phyloP scores from a whole-genome alignment of 2,113 vertebrate genomes.

The Lophura nycthemera region DNA sequence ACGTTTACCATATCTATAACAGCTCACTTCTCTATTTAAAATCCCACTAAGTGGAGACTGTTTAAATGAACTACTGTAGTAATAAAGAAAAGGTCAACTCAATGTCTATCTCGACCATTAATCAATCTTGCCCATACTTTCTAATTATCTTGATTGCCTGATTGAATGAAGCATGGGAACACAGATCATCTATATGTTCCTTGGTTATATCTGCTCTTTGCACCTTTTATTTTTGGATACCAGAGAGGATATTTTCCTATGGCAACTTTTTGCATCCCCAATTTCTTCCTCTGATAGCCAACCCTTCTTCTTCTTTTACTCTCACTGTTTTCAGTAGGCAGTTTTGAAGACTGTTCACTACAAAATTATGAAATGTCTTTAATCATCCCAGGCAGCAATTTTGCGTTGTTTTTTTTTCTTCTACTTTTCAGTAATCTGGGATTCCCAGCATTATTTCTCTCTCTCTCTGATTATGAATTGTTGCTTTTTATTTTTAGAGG shows the following conservation, averaged over 20 bases:
- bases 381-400: slow-evolving; percentile 51
- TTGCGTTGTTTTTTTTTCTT: background rate
- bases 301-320: slow-evolving; percentile 1
- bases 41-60: slow-evolving; percentile 40
- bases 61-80: slow-evolving; percentile 63
- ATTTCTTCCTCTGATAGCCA: background rate
- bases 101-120: slow-evolving; percentile 69
- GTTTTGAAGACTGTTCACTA: slow-evolving; percentile 36
- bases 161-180: slow-evolving; percentile 60
- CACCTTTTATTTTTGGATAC: background rate
- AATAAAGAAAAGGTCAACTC: slow-evolving; percentile 71
- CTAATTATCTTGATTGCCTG: slow-evolving; percentile 72
- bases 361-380: slow-evolving; percentile 55
- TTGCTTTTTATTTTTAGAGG: slow-evolving; percentile 36
- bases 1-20: slow-evolving; percentile 45
- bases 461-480: slow-evolving; percentile 36
- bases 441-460: slow-evolving; percentile 32
- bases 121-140: slow-evolving; percentile 69
- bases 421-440: slow-evolving; percentile 46
- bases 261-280: background rate
- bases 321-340: slow-evolving; percentile 1
- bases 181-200: slow-evolving; percentile 55
- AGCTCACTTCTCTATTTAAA: slow-evolving; percentile 58
- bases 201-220: slow-evolving; percentile 8
- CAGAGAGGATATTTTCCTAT: background rate